phyloP scores from a whole-genome alignment of 2,797 vertebrate species.

The Catharus ustulatus region DNA sequence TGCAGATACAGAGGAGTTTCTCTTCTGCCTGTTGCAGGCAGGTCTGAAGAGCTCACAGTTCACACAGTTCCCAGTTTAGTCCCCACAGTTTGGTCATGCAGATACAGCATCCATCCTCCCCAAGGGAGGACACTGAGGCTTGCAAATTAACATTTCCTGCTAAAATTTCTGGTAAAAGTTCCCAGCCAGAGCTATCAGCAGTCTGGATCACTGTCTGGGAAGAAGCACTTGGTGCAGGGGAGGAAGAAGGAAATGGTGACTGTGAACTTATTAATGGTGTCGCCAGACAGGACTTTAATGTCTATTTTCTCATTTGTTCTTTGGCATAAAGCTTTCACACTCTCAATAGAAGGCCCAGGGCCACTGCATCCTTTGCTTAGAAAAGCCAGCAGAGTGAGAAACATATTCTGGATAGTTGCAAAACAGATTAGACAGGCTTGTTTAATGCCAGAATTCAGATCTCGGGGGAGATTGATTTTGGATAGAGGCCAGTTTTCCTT shows the following conservation, averaged over 20 bases:
- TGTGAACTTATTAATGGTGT: conserved; percentile 64
- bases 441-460: neutral
- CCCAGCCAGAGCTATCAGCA: conserved; percentile 65
- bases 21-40: neutral
- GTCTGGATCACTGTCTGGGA: conserved; percentile 70
- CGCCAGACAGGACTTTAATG: conserved; percentile 47
- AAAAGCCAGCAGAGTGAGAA: neutral
- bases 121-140: conserved; percentile 32
- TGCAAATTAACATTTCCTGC: conserved; percentile 63
- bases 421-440: neutral
- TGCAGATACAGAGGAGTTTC: neutral
- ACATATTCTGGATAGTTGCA: neutral
- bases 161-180: conserved; percentile 68
- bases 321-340: neutral
- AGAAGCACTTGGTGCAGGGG: conserved; percentile 63
- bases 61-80: neutral
- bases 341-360: neutral
- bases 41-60: neutral
- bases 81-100: neutral
- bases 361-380: neutral
- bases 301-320: conserved; percentile 56
- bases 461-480: neutral
- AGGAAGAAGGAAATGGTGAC: conserved; percentile 71
- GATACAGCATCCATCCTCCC: neutral
- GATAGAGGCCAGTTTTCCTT: neutral